Evolutionary conservation across 2,888 invertebrate genomes (phyloP).

Genomic region (Standfussiana lucernea): DNA sequence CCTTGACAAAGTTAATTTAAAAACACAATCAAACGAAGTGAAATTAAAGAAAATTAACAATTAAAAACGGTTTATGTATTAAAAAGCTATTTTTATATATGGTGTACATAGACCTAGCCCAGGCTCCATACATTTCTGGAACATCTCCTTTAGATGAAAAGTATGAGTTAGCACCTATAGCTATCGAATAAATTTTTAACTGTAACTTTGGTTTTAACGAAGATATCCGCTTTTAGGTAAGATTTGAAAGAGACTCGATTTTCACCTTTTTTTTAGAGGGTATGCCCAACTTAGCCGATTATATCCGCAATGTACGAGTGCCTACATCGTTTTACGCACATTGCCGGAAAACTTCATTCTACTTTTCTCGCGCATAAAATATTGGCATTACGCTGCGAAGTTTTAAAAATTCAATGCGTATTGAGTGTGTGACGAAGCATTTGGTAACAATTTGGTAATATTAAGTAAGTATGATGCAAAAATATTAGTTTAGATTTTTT

Average conservation of each 20-base stretch:
- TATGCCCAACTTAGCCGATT: conserved; percentile 31
- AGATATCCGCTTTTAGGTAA: background rate
- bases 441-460: background rate
- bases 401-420: conserved; percentile 2
- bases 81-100: too few species aligned
- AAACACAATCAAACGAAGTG: too few species aligned
- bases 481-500: background rate
- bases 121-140: too few species aligned
- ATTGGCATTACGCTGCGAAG: background rate
- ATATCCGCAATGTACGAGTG: conserved; percentile 21
- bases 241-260: background rate
- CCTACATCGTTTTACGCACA: conserved; percentile 11
- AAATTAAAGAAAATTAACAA: too few species aligned
- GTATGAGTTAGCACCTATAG: too few species aligned
- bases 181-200: background rate
- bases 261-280: background rate
- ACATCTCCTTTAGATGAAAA: too few species aligned
- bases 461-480: background rate
- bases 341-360: background rate
- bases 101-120: too few species aligned
- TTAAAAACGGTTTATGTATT: too few species aligned
- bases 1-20: too few species aligned
- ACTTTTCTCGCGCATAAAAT: conserved; percentile 1
- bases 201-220: background rate
- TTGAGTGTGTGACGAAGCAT: background rate